Conservation (phyloP, 2,113 vertebrate species). For the Nycticorax nycticorax region DNA sequence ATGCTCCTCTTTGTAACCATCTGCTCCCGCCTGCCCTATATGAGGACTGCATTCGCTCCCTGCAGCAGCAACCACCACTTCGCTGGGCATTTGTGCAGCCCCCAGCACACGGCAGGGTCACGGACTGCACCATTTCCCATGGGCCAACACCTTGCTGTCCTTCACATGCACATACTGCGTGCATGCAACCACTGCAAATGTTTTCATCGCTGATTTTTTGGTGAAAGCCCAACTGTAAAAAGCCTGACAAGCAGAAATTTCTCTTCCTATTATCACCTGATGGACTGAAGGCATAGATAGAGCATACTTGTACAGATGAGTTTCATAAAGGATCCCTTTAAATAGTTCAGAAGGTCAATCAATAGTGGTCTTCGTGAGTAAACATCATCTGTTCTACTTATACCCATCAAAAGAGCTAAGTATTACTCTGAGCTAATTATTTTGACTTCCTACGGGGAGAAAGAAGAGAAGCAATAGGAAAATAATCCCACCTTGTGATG, state of each 20-base stretch:
- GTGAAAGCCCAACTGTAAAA: not conserved
- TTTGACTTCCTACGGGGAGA: not conserved
- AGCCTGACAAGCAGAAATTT: not conserved
- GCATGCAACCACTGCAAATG: not conserved
- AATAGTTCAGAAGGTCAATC: not conserved
- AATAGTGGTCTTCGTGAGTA: not conserved
- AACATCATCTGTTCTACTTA: not conserved
- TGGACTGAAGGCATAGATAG: not conserved
- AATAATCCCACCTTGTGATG: not conserved
- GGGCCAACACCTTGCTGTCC: not conserved
- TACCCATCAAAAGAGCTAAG: not conserved
- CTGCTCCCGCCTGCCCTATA: not conserved
- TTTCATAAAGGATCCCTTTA: not conserved
- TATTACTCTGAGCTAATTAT: not conserved
- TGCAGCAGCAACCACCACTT: not conserved
- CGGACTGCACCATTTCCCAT: accelerated
- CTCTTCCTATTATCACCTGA: not conserved
- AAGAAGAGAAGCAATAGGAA: not conserved
- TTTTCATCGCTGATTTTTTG: not conserved
- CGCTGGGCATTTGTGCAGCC: not conserved
- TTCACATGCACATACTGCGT: not conserved
- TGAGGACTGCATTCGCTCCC: not conserved
- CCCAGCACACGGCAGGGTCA: not conserved
- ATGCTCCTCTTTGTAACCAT: conserved; percentile 28
- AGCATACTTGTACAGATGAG: not conserved